phyloP scores from a whole-genome alignment of 2,113 vertebrate genomes.

The Pardalotus punctatus region DNA sequence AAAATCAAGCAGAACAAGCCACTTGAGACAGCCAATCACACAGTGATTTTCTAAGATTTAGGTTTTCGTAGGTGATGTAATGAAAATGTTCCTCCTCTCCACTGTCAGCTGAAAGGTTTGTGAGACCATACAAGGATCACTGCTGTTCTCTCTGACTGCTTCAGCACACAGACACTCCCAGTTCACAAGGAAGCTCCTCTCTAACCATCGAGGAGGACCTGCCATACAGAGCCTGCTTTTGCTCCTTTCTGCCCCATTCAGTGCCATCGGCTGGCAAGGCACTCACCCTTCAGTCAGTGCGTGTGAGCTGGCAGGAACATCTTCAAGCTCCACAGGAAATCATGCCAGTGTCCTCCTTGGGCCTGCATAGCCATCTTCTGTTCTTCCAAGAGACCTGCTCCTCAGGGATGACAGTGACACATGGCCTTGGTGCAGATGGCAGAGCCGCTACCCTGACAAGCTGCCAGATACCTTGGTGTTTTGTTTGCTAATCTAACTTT shows the following conservation, averaged over 20 bases:
- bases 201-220: neutral
- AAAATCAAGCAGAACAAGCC: neutral
- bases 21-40: neutral
- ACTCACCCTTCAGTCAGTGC: neutral
- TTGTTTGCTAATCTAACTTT: constrained; percentile 51
- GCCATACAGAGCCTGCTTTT: neutral
- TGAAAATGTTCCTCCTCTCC: neutral
- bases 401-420: constrained; percentile 31
- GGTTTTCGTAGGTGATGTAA: neutral
- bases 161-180: rapidly evolving
- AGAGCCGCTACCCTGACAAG: neutral
- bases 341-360: constrained; percentile 16
- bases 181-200: neutral
- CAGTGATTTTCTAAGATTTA: neutral
- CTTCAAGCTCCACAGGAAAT: neutral
- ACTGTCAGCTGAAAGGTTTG: neutral
- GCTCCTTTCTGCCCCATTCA: neutral
- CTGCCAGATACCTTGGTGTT: constrained; percentile 45
- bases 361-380: constrained; percentile 34
- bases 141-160: neutral
- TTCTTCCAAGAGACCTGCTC: constrained; percentile 22
- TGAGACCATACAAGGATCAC: neutral
- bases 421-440: constrained; percentile 49
- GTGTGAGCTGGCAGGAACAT: neutral
- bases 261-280: neutral